A percentile compares a stretch with the other conserved stretches of the same genome.
phyloP scores from a whole-genome alignment of 2,113 vertebrate genomes.

The Euleptes europaea region DNA sequence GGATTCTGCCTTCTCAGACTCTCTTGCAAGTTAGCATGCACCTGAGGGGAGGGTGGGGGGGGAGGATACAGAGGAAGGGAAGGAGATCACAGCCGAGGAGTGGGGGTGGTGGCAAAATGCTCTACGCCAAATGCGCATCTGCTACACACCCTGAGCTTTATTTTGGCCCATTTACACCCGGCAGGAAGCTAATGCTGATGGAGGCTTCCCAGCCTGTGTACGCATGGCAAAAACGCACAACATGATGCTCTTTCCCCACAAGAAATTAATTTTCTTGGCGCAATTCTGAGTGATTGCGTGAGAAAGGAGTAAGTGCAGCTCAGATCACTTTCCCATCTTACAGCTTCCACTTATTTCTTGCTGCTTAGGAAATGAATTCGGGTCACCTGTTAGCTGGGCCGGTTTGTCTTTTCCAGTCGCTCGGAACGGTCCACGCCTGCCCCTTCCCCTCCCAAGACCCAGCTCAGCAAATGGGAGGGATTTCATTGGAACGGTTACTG shows the following conservation, averaged over 20 bases:
- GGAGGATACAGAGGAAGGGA: fast-evolving
- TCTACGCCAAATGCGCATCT: too few relatives aligned
- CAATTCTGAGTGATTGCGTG: not conserved
- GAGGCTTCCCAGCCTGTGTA: not conserved
- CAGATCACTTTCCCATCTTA: not conserved
- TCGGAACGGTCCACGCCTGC: fast-evolving
- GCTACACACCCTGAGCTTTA: not conserved
- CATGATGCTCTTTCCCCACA: not conserved
- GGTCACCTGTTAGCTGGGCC: too few relatives aligned
- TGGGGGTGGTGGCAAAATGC: not conserved
- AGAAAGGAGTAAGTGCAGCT: fast-evolving
- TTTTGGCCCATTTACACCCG: not conserved
- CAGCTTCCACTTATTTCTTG: not conserved
- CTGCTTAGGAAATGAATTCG: not conserved
- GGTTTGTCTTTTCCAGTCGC: not conserved
- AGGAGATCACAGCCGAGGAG: not conserved
- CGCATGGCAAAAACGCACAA: not conserved
- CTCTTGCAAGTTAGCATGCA: not conserved
- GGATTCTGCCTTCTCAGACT: too few relatives aligned
- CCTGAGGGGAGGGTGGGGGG: not conserved
- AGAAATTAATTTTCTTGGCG: not conserved
- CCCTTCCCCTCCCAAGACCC: too few relatives aligned
- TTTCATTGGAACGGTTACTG: too few relatives aligned
- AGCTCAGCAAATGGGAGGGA: not conserved
- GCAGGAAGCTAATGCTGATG: not conserved